Evolutionary conservation across 2,797 vertebrate species (phyloP), one percentile per base, ranked within the genome.

Genomic region (Acrocephalus scirpaceus): DNA sequence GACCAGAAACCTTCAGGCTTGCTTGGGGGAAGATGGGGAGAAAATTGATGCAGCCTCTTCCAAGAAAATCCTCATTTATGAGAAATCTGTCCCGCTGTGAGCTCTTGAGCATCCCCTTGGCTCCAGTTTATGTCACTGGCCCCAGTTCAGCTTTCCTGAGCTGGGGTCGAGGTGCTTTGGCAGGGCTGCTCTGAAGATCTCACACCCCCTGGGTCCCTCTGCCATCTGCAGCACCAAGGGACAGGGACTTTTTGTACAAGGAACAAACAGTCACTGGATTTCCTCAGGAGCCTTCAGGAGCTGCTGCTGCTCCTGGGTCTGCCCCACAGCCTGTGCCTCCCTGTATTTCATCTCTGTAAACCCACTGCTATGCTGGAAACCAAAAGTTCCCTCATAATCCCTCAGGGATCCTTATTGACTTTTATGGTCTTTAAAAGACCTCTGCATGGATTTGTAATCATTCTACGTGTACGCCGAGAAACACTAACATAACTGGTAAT

Each of bases 401-500:
- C 92, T 86, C 56, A 44, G 93, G 92, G 80, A 93, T 88, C 88
- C 77, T 93, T 86, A 86, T 20, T 93, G 92, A 96, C 92, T 93
- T 97, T 96, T 95, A 94, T 88, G 84, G 91, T 96, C 92, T 93
- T 93, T 93, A 86, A 95, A 95, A 95, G 93, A 95, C 95, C 96
- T 96, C 88, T 92, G 95, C 91, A 27, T 87, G 90, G 94, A 95
- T 97, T 96, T 93, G 96, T 96, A 97, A 96, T 96, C 95, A 91
- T 96, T 93, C 92, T 93, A 82, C 86, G 61, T 93, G 92, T 97
- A 96, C 74, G 57, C 38, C 6, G 53, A 86, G 74, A 90, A 97
- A 95, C 86, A 88, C 96, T 97, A 96, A 97, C 96, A 83, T 96
- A 97, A 97, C 97, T 97, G 95, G 95, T 97, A 96, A 96, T 96